phyloP scores from a whole-genome alignment of 2,113 vertebrate genomes.

The Nestor notabilis region DNA sequence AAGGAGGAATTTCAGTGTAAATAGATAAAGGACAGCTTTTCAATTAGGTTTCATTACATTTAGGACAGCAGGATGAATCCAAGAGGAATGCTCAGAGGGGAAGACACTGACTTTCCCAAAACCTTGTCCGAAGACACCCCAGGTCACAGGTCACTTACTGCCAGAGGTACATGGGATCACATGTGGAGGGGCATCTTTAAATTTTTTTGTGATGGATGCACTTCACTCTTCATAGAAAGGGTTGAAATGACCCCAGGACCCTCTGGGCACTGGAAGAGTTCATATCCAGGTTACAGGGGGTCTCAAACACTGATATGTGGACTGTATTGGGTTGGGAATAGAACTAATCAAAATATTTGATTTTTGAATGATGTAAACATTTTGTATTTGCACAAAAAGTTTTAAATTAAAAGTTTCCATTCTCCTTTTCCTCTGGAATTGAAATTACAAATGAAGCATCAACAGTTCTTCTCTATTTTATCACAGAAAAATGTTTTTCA shows the following conservation, averaged over 20 bases:
- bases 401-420: background rate
- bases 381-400: background rate
- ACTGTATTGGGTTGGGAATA: background rate
- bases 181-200: background rate
- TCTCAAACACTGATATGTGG: background rate
- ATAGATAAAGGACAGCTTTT: background rate
- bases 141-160: background rate
- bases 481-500: background rate
- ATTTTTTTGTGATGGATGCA: background rate
- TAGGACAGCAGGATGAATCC: background rate
- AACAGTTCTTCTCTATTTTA: background rate
- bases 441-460: background rate
- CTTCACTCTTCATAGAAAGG: background rate
- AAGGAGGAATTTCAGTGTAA: background rate
- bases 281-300: background rate
- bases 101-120: background rate
- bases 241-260: background rate
- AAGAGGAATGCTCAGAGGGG: background rate
- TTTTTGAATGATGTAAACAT: background rate
- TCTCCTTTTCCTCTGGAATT: background rate
- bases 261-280: background rate
- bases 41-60: background rate
- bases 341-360: background rate
- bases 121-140: background rate
- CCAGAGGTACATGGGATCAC: background rate